Base-by-base conservation (phyloP, 1,140 invertebrate genomes). In the Polypedilum pembai region DNA sequence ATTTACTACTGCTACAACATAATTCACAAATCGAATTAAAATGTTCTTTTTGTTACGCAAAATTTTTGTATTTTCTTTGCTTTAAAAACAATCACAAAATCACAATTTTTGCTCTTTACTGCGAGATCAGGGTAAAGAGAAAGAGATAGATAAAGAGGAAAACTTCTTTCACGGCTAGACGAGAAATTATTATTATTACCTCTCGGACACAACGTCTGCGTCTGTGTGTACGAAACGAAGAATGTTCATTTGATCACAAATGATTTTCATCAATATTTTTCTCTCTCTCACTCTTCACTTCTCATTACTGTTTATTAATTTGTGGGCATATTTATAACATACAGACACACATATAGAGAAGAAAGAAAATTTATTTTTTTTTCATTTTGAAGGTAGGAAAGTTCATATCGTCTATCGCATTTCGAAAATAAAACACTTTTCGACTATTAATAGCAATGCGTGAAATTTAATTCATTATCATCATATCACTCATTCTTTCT, bases 271-370 rank as follows among this genome's bases (percentile, higher is more conserved):
- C 45, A 56, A 56, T 56, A n/a, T 15, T 56, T 56, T 33, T 45
- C 8, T 45, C 15, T 12, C 41, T 45, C 8, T 15, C 15, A 12
- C 15, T 45, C 41, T 45, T 45, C 15, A 8, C 45, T 56, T 56
- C n/a, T 56, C 45, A 56, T 56, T 12, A 56, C 45, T 56, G 45
- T 56, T 56, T 56, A 56, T 56, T 56, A 56, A 56, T 56, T 33
- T 56, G 45, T 56, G 45, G 45, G 45, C 45, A 56, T 56, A n/a
- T 56, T 56, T 56, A 56, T n/a, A 56, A 56, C 45, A 12, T 56
- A 4, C 45, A 33, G 24, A 33, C 24, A 33, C 24, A 33, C 24
- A 33, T 33, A 45, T 33, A 45, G 45, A 56, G 12, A 56, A n/a
- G 45, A n/a, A 56, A n/a, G 45, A 56, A 56, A 15, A 56, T 56